phyloP scores from a whole-genome alignment of 1,140 invertebrate genomes.

The Diachasma alloeum region DNA sequence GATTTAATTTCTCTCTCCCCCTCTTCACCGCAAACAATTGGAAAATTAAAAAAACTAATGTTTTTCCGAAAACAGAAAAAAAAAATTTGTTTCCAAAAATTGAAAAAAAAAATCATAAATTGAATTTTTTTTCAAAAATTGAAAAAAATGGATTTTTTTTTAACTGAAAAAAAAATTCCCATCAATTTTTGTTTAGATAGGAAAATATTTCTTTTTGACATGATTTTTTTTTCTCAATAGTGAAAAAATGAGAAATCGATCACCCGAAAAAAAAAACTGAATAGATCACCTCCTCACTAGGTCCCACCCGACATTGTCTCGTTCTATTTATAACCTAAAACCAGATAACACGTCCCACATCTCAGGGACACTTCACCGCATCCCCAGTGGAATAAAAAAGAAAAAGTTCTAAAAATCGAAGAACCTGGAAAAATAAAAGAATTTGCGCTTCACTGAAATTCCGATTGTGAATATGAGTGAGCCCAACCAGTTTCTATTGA shows the following conservation, averaged over 20 bases:
- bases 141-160: too few species aligned
- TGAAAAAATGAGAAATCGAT: not conserved
- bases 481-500: not conserved
- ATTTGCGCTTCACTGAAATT: not conserved
- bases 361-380: not conserved
- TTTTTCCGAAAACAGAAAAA: too few species aligned
- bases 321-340: not conserved
- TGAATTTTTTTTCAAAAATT: too few species aligned
- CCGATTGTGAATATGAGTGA: not conserved
- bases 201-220: too few species aligned
- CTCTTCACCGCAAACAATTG: too few species aligned
- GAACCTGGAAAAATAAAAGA: not conserved
- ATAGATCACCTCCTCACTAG: not conserved
- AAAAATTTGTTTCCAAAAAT: too few species aligned
- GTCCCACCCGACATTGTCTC: not conserved
- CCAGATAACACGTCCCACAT: not conserved
- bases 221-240: too few species aligned
- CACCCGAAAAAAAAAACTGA: not conserved
- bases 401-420: not conserved
- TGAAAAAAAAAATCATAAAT: too few species aligned
- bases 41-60: too few species aligned
- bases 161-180: too few species aligned
- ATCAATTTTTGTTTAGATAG: too few species aligned
- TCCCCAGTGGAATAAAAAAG: not conserved
- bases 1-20: too few species aligned